phyloP scores from a whole-genome alignment of 2,113 vertebrate species.

The Ancistrus triradiatus region DNA sequence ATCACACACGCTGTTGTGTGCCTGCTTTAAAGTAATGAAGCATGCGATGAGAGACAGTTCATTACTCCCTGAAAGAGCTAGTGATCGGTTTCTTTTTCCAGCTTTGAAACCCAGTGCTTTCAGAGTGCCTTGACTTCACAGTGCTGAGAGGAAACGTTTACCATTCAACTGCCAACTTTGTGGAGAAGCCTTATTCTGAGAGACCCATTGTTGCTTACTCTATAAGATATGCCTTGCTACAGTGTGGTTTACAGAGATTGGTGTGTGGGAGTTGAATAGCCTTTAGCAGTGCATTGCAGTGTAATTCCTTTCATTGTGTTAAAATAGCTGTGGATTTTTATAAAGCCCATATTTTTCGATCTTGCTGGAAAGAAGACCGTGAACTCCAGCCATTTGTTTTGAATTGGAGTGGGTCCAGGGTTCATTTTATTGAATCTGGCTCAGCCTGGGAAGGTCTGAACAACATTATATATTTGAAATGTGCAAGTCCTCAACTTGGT shows the following conservation, averaged over 20 bases:
- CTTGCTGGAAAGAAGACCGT: no score
- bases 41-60: conserved; percentile 50
- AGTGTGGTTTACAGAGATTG: neutral
- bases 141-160: conserved; percentile 39
- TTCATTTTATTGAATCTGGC: neutral
- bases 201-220: neutral
- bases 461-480: no score
- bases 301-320: neutral
- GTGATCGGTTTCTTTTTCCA: conserved; percentile 48
- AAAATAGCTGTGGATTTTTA: neutral
- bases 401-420: neutral
- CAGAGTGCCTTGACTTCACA: conserved; percentile 31
- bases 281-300: neutral
- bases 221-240: neutral
- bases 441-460: neutral
- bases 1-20: conserved; percentile 47
- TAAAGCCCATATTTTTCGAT: no score
- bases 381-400: no score
- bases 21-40: conserved; percentile 46
- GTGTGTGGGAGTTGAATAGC: neutral
- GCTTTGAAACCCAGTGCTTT: conserved; percentile 38
- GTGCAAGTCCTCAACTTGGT: no score
- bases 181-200: conserved; percentile 26
- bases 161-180: conserved; percentile 19
- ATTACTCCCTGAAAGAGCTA: conserved; percentile 45